phyloP scores from a whole-genome alignment of 2,113 vertebrate genomes.

The Amblyornis subalaris region DNA sequence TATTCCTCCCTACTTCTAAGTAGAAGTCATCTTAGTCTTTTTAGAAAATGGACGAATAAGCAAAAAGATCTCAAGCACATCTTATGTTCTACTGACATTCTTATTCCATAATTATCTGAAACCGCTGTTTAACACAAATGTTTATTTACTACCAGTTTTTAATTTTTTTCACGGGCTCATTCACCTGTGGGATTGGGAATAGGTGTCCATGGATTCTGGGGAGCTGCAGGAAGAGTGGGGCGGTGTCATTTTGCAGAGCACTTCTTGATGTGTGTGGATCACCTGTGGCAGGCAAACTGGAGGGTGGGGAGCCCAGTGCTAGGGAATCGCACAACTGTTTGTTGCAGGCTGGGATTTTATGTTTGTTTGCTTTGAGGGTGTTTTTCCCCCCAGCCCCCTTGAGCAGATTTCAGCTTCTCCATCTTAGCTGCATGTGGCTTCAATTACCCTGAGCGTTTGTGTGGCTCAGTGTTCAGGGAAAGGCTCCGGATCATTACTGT shows the following conservation, averaged over 20 bases:
- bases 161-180: background rate
- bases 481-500: slow-evolving; percentile 34
- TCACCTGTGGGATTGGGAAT: background rate
- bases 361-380: slow-evolving; percentile 34
- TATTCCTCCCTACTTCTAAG: background rate
- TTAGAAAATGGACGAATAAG: slow-evolving; percentile 6
- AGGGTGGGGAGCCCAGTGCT: background rate
- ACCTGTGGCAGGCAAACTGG: background rate
- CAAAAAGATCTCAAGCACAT: background rate
- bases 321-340: background rate
- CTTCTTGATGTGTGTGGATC: background rate
- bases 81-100: background rate
- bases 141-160: background rate
- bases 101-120: background rate
- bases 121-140: background rate
- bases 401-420: slow-evolving; percentile 35
- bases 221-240: background rate
- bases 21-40: background rate
- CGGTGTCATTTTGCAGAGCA: background rate
- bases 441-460: slow-evolving; percentile 49
- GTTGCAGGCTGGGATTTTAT: slow-evolving; percentile 11
- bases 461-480: slow-evolving; percentile 17
- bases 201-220: background rate
- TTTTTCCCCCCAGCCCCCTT: background rate
- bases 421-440: slow-evolving; percentile 1